Percentiles rank a stretch among this genome's conserved stretches.
phyloP scores from a whole-genome alignment of 2,797 vertebrate genomes.

The Lepidocolaptes lacrymiger region DNA sequence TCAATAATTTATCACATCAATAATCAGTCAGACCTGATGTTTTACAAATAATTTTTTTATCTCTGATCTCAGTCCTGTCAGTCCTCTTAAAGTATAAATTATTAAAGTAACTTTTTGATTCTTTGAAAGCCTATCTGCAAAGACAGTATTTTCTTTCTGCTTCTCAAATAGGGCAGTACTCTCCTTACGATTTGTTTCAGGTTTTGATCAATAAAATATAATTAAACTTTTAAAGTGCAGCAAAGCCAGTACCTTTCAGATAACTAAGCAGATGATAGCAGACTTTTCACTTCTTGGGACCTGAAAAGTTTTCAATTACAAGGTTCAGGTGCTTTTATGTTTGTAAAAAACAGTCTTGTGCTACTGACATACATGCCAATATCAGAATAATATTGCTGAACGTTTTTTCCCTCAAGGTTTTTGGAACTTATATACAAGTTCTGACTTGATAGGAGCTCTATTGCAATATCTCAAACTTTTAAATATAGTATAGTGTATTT shows the following conservation, averaged over 20 bases:
- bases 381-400: slow-evolving; percentile 49
- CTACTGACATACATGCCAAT: slow-evolving; percentile 30
- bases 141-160: slow-evolving; percentile 12
- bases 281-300: slow-evolving; percentile 27
- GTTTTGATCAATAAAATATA: slow-evolving; percentile 69
- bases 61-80: slow-evolving; percentile 58
- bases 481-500: not conserved
- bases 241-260: not conserved
- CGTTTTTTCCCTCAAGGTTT: not conserved
- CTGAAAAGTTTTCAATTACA: slow-evolving; percentile 43
- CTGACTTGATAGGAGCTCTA: not conserved
- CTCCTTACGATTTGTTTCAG: not conserved
- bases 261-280: not conserved
- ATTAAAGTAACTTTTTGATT: slow-evolving; percentile 63
- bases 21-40: slow-evolving; percentile 60
- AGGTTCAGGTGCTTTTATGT: slow-evolving; percentile 33
- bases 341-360: slow-evolving; percentile 18
- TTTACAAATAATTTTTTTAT: slow-evolving; percentile 60
- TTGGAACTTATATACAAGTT: not conserved
- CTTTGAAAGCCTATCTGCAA: slow-evolving; percentile 40
- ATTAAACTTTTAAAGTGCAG: slow-evolving; percentile 37
- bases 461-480: not conserved
- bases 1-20: slow-evolving; percentile 65
- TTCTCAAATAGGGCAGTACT: slow-evolving; percentile 42
- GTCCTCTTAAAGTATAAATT: slow-evolving; percentile 62